Conservation (phyloP, 2,113 vertebrate species). For the Microtus ochrogaster region DNA sequence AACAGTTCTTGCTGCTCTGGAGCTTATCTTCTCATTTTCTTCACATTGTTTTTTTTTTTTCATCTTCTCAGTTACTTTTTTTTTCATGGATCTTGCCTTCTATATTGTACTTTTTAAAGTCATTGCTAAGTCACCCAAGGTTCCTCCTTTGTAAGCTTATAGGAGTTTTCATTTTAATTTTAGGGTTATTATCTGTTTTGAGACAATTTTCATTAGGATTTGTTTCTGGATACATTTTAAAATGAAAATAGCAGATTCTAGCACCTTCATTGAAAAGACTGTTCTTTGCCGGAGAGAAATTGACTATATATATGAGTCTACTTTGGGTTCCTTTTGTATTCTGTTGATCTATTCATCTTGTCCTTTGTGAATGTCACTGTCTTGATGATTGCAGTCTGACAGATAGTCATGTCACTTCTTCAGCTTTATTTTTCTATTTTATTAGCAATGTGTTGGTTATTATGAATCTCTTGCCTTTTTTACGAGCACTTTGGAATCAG, state of each 20-base stretch:
- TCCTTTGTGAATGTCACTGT: neutral
- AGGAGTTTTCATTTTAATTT: neutral
- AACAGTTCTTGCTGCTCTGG: neutral
- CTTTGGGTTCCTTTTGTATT: neutral
- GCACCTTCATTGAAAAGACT: neutral
- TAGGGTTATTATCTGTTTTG: neutral
- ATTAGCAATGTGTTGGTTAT: neutral
- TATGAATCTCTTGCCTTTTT: neutral
- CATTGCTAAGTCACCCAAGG: neutral
- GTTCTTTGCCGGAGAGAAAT: neutral
- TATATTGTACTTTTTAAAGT: neutral
- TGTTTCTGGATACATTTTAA: neutral
- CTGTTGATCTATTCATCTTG: neutral
- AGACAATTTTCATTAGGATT: neutral
- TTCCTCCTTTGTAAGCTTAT: neutral
- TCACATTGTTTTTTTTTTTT: neutral
- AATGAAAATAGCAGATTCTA: neutral
- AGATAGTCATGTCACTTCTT: neutral
- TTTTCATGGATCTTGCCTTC: neutral
- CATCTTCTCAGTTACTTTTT: neutral
- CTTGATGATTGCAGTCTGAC: neutral
- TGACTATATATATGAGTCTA: neutral
- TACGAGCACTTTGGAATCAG: neutral
- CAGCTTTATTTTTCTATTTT: neutral
- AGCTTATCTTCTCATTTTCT: neutral